Evolutionary conservation across 2,888 invertebrate genomes (phyloP).

Genomic region (Torymus texanus): DNA sequence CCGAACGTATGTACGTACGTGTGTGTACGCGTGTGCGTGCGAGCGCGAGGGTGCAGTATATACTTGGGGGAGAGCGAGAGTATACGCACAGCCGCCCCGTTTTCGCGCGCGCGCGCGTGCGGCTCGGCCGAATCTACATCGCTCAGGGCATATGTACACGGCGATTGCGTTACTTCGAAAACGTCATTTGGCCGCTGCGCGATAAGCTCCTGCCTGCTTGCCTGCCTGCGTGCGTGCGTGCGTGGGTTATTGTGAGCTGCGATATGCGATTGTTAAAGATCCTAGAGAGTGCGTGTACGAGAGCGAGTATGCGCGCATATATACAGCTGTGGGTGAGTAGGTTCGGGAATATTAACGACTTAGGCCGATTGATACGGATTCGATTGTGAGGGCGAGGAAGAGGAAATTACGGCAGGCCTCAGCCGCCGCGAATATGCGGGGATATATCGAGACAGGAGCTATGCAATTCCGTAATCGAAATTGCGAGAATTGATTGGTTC

Average conservation of each 20-base stretch:
- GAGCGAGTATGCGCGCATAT: not conserved
- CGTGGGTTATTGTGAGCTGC: constrained; percentile 6
- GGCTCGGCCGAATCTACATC: constrained; percentile 70
- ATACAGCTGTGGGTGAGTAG: not conserved
- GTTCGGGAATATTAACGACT: constrained; percentile 46
- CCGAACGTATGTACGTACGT: constrained; percentile 4
- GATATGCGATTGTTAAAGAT: constrained; percentile 52
- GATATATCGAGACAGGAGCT: not conserved
- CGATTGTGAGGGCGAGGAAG: constrained; percentile 32
- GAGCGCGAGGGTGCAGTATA: constrained; percentile 64
- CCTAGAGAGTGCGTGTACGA: not conserved
- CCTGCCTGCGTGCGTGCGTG: not conserved
- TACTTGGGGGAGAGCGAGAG: constrained; percentile 7
- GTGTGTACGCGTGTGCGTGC: constrained; percentile 52
- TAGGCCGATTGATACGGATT: constrained; percentile 43
- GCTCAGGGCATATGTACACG: constrained; percentile 61
- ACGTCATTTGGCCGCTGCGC: constrained; percentile 48
- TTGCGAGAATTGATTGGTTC: not conserved
- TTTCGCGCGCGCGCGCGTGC: constrained; percentile 67
- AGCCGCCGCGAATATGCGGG: not conserved
- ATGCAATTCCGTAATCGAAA: not conserved
- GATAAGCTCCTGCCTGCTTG: constrained; percentile 34
- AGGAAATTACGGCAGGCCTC: not conserved
- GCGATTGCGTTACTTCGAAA: constrained; percentile 52
- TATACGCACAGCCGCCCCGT: constrained; percentile 66